Evolutionary conservation across 2,797 vertebrate species (phyloP), one percentile per base, ranked within the genome.

Genomic region (Loris lydekkerianus): DNA sequence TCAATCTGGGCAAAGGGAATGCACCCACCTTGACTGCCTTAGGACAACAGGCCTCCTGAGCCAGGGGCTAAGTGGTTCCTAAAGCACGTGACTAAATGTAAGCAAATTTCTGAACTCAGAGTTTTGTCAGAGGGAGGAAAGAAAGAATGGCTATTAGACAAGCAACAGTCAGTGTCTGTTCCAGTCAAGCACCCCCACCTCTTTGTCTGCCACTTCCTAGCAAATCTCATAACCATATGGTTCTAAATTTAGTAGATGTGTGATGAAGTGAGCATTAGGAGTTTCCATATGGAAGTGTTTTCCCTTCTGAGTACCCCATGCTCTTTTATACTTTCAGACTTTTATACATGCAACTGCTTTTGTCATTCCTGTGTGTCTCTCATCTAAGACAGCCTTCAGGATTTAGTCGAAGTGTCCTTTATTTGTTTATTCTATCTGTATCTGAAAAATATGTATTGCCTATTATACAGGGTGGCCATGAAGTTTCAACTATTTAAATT

Each of bases 181-280:
- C 37, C 1, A 76, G 23, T 75, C 43, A 25, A 70, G 82, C 37
- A 86, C 83, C 90, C 34, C 46, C 31, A 67, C 21, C 37, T 91
- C 53, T 63, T 90, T 91, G 10, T 77, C 73, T 93, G 29, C 31
- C 31, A 84, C 83, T 85, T 96, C 70, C 80, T 65, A 83, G 86
- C 1, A 69, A 92, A 96, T 88, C 60, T 31, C 27, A 23, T 77
- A 82, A 80, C 69, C 95, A 96, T 56, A 91, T 96, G 93, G 61
- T 56, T 95, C 61, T 94, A 56, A 89, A 86, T 86, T 95, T 69
- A 92, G 53, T 86, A 23, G 40, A 58, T 31, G 49, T 86, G 82
- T 87, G 76, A 90, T 49, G 61, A 96, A 97, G 61, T 96, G 86
- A 97, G 82, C 86, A 90, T 92, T 91, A 86, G 23, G n/a, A 80